phyloP scores from a whole-genome alignment of 2,888 invertebrate genomes.

The Sarcophaga carnaria region DNA sequence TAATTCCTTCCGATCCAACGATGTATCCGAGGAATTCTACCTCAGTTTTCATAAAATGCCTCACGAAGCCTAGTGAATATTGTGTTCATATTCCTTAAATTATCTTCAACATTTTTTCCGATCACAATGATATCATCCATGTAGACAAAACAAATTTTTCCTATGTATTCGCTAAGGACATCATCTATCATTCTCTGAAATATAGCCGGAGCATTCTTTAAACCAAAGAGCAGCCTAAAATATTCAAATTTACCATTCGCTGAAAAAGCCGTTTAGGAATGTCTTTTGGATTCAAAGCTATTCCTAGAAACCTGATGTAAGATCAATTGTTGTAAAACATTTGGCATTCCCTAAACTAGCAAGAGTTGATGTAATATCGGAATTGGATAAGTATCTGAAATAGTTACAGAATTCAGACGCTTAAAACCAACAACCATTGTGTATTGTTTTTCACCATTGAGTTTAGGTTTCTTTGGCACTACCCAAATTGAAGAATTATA shows the following conservation, averaged over 20 bases:
- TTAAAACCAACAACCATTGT: conserved; percentile 70
- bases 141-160: too few species aligned
- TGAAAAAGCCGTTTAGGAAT: not conserved
- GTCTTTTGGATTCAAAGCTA: conserved; percentile 46
- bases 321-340: conserved; percentile 68
- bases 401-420: conserved; percentile 66
- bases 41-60: too few species aligned
- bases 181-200: too few species aligned
- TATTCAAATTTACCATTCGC: not conserved
- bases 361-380: conserved; percentile 53
- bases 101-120: too few species aligned
- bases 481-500: conserved; percentile 73
- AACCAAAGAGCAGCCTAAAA: too few species aligned
- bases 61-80: too few species aligned
- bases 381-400: conserved; percentile 67
- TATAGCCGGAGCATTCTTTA: not conserved
- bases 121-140: too few species aligned
- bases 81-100: too few species aligned
- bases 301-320: conserved; percentile 57
- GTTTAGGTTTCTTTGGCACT: conserved; percentile 70
- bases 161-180: too few species aligned
- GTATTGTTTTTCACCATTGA: conserved; percentile 64
- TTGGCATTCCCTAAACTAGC: conserved; percentile 67
- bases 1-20: too few species aligned
- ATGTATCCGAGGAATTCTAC: too few species aligned